Evolutionary conservation across 2,888 invertebrate species (phyloP).

Genomic region (Drosophila macrospina): DNA sequence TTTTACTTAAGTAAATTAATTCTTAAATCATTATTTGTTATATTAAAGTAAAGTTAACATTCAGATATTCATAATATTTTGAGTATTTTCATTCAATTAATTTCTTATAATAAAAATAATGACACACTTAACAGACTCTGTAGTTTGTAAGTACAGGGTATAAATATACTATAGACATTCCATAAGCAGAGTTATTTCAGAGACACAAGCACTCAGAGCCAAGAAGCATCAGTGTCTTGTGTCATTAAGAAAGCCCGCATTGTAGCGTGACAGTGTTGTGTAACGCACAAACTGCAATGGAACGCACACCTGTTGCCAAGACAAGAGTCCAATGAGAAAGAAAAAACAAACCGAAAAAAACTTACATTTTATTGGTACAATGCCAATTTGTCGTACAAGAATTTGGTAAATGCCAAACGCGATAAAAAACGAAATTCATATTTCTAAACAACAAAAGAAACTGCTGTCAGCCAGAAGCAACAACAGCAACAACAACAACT

Average conservation of each 20-base stretch:
- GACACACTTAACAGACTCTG: too few species aligned
- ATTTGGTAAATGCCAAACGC: slow-evolving; percentile 49
- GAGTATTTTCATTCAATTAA: too few species aligned
- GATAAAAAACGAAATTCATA: slow-evolving; percentile 44
- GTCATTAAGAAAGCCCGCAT: slow-evolving; percentile 34
- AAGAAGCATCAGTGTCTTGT: slow-evolving; percentile 11
- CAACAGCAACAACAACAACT: slow-evolving; percentile 31
- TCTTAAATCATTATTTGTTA: too few species aligned
- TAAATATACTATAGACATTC: too few species aligned
- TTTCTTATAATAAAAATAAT: too few species aligned
- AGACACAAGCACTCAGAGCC: neutral
- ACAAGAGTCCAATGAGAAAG: neutral
- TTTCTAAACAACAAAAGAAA: slow-evolving; percentile 33
- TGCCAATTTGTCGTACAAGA: slow-evolving; percentile 58
- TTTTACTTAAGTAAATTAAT: too few species aligned
- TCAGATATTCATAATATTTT: too few species aligned
- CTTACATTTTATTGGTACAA: slow-evolving; percentile 37
- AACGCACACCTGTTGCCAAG: slow-evolving; percentile 47
- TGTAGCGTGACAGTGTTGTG: slow-evolving; percentile 32
- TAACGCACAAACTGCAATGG: slow-evolving; percentile 20
- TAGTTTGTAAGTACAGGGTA: too few species aligned
- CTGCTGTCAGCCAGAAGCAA: slow-evolving; percentile 30
- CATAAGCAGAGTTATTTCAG: neutral
- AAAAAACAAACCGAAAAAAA: neutral
- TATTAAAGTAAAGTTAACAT: too few species aligned